Percentiles rank a stretch among this genome's conserved stretches.
Conservation (phyloP, 1,140 invertebrate genomes). For the Rhysida immarginata region DNA sequence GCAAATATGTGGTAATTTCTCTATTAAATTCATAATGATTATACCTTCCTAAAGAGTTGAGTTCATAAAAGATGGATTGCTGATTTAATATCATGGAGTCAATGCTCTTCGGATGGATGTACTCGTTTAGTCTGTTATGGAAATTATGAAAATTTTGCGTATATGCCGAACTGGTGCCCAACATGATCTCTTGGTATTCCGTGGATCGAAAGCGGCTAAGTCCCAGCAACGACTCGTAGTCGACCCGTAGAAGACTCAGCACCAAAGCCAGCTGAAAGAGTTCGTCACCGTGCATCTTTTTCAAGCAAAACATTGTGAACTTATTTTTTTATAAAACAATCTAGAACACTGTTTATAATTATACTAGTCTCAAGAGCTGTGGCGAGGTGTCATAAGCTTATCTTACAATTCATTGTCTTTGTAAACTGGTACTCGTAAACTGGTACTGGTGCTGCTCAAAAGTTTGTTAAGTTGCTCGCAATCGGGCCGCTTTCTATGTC, state of each 20-base stretch:
- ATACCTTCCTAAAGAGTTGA: constrained; percentile 48
- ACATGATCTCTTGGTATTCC: constrained; percentile 27
- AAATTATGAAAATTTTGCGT: constrained; percentile 30
- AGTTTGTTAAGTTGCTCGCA: too few relatives aligned
- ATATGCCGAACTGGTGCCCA: constrained; percentile 27
- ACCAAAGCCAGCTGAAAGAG: constrained; percentile 58
- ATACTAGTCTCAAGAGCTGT: too few relatives aligned
- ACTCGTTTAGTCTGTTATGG: constrained; percentile 30
- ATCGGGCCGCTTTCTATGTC: too few relatives aligned
- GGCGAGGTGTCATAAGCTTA: too few relatives aligned
- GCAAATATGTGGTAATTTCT: constrained; percentile 38
- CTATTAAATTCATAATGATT: constrained; percentile 21
- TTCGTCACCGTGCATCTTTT: constrained; percentile 60
- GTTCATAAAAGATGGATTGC: constrained; percentile 53
- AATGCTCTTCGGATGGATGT: constrained; percentile 52
- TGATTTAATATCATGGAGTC: constrained; percentile 54
- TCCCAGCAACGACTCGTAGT: constrained; percentile 50
- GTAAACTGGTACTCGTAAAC: too few relatives aligned
- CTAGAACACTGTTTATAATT: too few relatives aligned
- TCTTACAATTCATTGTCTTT: too few relatives aligned
- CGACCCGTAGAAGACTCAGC: constrained; percentile 54
- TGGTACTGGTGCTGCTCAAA: too few relatives aligned
- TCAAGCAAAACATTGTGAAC: constrained; percentile 46
- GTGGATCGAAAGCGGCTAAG: constrained; percentile 33
- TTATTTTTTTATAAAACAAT: too few relatives aligned